Base-by-base conservation (phyloP, 2,888 invertebrate genomes). In the Meliscaeva auricollis region DNA sequence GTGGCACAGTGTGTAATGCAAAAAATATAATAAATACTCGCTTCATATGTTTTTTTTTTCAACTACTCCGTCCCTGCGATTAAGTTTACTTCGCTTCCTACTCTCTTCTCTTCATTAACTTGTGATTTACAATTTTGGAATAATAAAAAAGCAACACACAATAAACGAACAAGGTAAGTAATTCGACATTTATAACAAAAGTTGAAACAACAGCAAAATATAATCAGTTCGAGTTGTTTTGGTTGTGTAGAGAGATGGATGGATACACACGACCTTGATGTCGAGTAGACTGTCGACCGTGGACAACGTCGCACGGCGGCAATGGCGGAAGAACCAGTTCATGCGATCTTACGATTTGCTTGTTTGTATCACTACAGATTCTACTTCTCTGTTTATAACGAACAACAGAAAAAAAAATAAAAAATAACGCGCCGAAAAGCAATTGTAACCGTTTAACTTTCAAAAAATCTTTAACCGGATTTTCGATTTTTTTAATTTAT, bases 211-310 rank as follows among this genome's bases (percentile, higher is more conserved):
- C 60, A 41, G 22, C 26, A 44, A 68, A 56, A 48, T 69, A 70
- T 46, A 60, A 52, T 60, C 30, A 32, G 50, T 72, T 69, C 15
- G 62, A 73, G 69, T 78, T 79, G 74, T 75, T 83, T 64, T 80
- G 73, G 35, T 58, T 46, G 46, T 66, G 32, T 9, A 11, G 11
- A 35, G 50, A 50, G 64, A 75, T 79, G 80, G 80, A 70, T 80
- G 84, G 58, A 84, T 75, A 79, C 84, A 84, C 66, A 80, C 75
- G 84, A 84, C 84, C 84, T 84, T 84, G 84, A 75, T 79, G 38
- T 48, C 56, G 56, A 35, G 66, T 66, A 32, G 35, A 66, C 62
- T 50, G 2, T 35, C 46, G 64, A 32, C 32, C 13, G n/a, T 41
- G 35, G 30, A 32, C 54, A n/a, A 22, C 30, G 44, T 26, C 30